Conservation (phyloP, 2,888 invertebrate species). For the Hesperia comma region DNA sequence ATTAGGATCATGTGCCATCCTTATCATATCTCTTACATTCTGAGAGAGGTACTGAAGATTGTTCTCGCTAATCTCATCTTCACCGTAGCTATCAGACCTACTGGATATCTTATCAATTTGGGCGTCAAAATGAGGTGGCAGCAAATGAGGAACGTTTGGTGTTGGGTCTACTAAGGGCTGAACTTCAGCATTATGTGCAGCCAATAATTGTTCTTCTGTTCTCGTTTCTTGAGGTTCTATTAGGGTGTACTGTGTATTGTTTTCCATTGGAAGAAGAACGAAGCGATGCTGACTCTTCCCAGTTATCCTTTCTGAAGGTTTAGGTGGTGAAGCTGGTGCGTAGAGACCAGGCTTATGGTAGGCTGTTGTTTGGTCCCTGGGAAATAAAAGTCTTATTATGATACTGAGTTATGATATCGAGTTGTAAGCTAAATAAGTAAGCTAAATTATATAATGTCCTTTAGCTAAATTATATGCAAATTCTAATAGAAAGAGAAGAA, state of each 20-base stretch:
- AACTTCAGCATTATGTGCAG: constrained; percentile 65
- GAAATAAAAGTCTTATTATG: constrained; percentile 41
- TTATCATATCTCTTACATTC: constrained; percentile 72
- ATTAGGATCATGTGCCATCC: constrained; percentile 66
- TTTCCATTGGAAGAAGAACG: constrained; percentile 67
- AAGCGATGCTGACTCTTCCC: constrained; percentile 55
- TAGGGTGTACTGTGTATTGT: constrained; percentile 68
- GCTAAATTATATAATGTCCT: too few species aligned
- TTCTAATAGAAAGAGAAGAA: too few species aligned
- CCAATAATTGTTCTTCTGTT: constrained; percentile 64
- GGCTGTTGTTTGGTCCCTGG: constrained; percentile 69
- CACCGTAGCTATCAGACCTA: constrained; percentile 57
- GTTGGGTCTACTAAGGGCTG: constrained; percentile 70
- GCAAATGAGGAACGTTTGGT: constrained; percentile 55
- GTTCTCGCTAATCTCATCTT: constrained; percentile 67
- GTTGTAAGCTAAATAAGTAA: too few species aligned
- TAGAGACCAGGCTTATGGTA: constrained; percentile 81
- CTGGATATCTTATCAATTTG: constrained; percentile 60
- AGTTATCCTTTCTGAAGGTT: constrained; percentile 57
- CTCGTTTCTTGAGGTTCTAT: constrained; percentile 63
- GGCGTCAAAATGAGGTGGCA: constrained; percentile 67
- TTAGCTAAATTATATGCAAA: too few species aligned
- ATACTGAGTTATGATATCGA: too few species aligned
- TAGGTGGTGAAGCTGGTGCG: constrained; percentile 79
- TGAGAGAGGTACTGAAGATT: constrained; percentile 74